phyloP scores from a whole-genome alignment of 2,113 vertebrate species.

The Callocephalon fimbriatum region DNA sequence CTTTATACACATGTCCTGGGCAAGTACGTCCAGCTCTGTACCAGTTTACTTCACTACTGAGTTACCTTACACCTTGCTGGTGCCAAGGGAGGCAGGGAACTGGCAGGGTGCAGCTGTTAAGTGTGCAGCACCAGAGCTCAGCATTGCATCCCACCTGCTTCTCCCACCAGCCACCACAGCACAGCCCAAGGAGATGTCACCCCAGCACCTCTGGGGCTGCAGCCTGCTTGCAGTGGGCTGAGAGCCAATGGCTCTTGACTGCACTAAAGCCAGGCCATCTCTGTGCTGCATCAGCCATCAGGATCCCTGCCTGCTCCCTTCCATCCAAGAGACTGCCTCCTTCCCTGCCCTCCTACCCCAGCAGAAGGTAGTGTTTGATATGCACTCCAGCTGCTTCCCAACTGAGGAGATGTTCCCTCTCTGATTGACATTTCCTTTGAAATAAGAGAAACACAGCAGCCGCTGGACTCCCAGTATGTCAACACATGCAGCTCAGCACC shows the following conservation, averaged over 20 bases:
- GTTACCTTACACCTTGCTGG: neutral
- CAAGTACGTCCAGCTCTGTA: neutral
- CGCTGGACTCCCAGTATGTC: neutral
- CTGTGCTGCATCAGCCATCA: neutral
- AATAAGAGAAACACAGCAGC: neutral
- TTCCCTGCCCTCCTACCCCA: neutral
- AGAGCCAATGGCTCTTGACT: neutral
- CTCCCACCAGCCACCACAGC: neutral
- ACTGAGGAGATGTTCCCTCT: neutral
- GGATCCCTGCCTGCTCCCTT: neutral
- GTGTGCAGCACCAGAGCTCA: neutral
- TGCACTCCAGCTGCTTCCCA: neutral
- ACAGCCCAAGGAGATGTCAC: neutral
- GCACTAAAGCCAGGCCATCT: neutral
- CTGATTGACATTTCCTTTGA: constrained; percentile 38
- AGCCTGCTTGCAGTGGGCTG: neutral
- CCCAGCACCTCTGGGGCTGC: neutral
- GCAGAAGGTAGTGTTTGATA: neutral
- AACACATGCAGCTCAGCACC: constrained; percentile 61
- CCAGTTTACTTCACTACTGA: neutral
- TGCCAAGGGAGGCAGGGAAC: neutral
- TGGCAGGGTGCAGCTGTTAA: neutral
- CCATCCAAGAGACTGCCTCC: neutral
- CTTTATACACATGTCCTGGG: neutral
- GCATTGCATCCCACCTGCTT: fast-evolving